Evolutionary conservation across 2,797 vertebrate genomes (phyloP).

Genomic region (Poeciliopsis turneri): DNA sequence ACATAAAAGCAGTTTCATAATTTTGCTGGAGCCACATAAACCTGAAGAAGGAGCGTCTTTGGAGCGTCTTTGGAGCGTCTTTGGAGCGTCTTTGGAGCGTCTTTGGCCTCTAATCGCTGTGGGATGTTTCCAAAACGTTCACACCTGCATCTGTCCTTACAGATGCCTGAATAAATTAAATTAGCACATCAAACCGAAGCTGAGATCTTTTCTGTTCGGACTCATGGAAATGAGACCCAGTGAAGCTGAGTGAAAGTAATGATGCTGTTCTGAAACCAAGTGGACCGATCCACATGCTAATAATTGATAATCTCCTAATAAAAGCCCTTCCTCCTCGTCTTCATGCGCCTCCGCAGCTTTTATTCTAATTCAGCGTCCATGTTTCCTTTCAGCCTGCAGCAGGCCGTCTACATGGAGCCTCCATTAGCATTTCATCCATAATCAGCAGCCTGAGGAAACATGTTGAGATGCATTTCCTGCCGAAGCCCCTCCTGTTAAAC

Average conservation of each 20-base stretch:
- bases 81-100: neutral
- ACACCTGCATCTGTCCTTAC: constrained; percentile 50
- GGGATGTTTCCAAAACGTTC: constrained; percentile 39
- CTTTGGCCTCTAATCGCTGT: constrained; percentile 3
- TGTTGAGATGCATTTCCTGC: constrained; percentile 66
- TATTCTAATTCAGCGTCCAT: constrained; percentile 64
- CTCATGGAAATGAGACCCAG: neutral
- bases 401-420: constrained; percentile 54
- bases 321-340: constrained; percentile 19
- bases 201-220: constrained; percentile 35
- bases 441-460: constrained; percentile 63
- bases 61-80: no score
- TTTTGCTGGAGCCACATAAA: neutral
- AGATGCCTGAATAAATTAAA: constrained; percentile 67
- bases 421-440: constrained; percentile 78
- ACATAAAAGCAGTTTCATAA: neutral
- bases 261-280: constrained; percentile 21
- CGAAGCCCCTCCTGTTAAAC: constrained; percentile 47
- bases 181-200: constrained; percentile 80
- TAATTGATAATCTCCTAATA: constrained; percentile 39
- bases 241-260: constrained; percentile 22
- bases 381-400: constrained; percentile 67
- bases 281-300: constrained; percentile 37
- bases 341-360: constrained; percentile 30
- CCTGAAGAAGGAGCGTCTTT: constrained; percentile 1